These are phyloP conservation scores for Macrophya annulata DNA, from an alignment of 2,888 invertebrate species.

Conservation along the genomic window DNA sequence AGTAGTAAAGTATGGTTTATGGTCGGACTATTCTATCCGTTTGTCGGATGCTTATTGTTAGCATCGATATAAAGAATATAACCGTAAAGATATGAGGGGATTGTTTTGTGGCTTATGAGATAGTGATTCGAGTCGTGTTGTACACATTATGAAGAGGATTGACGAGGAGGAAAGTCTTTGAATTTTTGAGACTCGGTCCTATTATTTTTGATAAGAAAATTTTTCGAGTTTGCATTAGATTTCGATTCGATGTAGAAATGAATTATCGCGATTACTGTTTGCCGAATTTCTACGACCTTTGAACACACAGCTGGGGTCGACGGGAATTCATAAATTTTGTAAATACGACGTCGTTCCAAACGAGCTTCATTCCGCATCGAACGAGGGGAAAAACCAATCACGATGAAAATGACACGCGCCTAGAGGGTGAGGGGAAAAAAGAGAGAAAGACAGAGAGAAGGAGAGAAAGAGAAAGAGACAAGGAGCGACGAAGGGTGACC, in stretches of 20 bases:
- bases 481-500: slow-evolving; percentile 13
- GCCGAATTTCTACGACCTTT: slow-evolving; percentile 37
- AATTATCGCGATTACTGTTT: not conserved
- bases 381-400: slow-evolving; percentile 45
- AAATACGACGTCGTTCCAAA: slow-evolving; percentile 24
- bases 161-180: too few relatives aligned
- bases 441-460: not conserved
- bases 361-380: slow-evolving; percentile 10
- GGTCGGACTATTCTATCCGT: slow-evolving; percentile 12
- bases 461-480: not conserved
- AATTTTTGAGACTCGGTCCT: too few relatives aligned
- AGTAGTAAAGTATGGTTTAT: slow-evolving; percentile 9
- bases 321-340: slow-evolving; percentile 47
- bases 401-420: slow-evolving; percentile 53
- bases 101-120: not conserved
- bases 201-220: too few relatives aligned
- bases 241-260: not conserved
- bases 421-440: not conserved
- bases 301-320: slow-evolving; percentile 24
- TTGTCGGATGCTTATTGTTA: slow-evolving; percentile 18
- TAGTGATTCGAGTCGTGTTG: not conserved
- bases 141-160: not conserved
- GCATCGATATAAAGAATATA: slow-evolving; percentile 16
- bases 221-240: too few relatives aligned
- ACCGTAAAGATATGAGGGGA: slow-evolving; percentile 12